Percentiles rank a stretch among this genome's conserved stretches.
Conservation (phyloP, 1,140 invertebrate species). For the Ceratoteleas bidentatus region DNA sequence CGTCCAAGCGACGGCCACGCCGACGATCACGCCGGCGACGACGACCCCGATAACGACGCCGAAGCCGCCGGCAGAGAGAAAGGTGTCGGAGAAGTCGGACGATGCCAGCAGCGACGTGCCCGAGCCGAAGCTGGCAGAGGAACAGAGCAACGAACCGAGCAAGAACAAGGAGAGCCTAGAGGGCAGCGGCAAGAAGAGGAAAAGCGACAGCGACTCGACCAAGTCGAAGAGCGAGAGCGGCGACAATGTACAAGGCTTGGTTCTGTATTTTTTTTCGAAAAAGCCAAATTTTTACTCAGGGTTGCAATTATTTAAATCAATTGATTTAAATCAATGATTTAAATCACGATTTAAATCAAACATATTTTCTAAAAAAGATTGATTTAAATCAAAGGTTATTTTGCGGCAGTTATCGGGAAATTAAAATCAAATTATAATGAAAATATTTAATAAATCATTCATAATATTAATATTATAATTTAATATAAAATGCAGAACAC, state of each 20-base stretch:
- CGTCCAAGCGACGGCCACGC: conserved; percentile 40
- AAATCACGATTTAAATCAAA: too few species aligned
- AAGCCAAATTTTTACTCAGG: too few species aligned
- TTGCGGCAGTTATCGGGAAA: too few species aligned
- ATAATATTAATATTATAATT: too few species aligned
- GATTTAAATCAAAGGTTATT: too few species aligned
- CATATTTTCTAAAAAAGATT: too few species aligned
- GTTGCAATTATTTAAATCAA: too few species aligned
- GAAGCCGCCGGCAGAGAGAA: conserved; percentile 69
- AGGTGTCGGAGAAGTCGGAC: conserved; percentile 69
- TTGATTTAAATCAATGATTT: too few species aligned
- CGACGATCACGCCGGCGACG: conserved; percentile 37
- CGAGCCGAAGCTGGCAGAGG: conserved; percentile 71
- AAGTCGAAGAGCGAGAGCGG: conserved; percentile 77
- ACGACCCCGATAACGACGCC: conserved; percentile 33
- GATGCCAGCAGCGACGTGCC: conserved; percentile 60
- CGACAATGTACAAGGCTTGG: conserved; percentile 78
- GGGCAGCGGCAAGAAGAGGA: conserved; percentile 73
- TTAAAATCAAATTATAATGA: too few species aligned
- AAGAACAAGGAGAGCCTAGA: conserved; percentile 78
- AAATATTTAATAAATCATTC: too few species aligned
- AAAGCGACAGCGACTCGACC: conserved; percentile 74
- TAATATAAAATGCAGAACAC: too few species aligned
- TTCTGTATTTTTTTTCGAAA: too few species aligned
- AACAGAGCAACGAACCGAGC: conserved; percentile 73